phyloP scores from a whole-genome alignment of 2,888 invertebrate genomes.

The Stratiomys singularior region DNA sequence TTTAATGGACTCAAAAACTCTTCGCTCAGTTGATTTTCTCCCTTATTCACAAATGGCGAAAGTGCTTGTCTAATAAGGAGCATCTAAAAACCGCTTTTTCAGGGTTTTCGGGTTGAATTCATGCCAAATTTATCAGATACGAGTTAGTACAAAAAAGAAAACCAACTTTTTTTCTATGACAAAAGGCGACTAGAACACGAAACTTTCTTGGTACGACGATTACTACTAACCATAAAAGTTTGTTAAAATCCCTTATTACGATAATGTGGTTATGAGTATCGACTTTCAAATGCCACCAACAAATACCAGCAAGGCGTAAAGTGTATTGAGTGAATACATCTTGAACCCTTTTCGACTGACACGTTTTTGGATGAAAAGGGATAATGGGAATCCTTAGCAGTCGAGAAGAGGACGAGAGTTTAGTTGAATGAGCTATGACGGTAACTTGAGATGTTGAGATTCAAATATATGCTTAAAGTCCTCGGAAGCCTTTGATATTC shows the following conservation, averaged over 20 bases:
- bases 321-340: not conserved
- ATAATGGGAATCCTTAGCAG: conserved; percentile 24
- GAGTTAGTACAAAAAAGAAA: not conserved
- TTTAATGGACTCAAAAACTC: not conserved
- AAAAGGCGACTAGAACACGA: not conserved
- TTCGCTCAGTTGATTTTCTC: conserved; percentile 7
- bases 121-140: not conserved
- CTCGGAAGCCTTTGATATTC: too few species aligned
- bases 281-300: not conserved
- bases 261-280: conserved; percentile 41
- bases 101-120: conserved; percentile 1
- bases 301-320: not conserved
- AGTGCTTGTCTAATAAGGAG: not conserved
- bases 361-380: conserved; percentile 8
- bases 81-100: not conserved
- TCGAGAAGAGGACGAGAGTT: not conserved
- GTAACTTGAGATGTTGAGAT: not conserved
- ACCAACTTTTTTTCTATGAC: not conserved
- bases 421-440: too few species aligned
- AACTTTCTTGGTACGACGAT: conserved; percentile 7
- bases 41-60: not conserved
- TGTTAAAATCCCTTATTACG: conserved; percentile 37
- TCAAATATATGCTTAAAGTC: too few species aligned
- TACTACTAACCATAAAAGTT: conserved; percentile 25
- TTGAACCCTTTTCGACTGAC: conserved; percentile 19